Evolutionary conservation across 2,113 vertebrate species (phyloP), one percentile per base, ranked within the genome.

Genomic region (Maccullochella peelii): DNA sequence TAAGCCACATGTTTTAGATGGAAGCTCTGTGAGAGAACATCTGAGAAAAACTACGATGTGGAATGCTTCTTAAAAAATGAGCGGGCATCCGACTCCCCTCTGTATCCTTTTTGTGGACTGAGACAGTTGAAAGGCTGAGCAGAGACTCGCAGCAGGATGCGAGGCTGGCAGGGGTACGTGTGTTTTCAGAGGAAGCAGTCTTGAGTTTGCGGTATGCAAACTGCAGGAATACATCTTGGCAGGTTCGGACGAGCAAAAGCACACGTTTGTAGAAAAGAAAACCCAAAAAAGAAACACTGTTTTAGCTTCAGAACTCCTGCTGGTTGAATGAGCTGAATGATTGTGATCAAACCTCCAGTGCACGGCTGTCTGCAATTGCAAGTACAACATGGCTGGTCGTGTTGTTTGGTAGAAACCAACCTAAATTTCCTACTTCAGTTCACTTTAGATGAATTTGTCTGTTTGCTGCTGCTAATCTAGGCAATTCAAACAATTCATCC

Each of bases 1-100:
- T 27, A 14, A 83, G 71, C 88, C 89, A 88, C 84, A 84, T 90
- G 90, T 85, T 89, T 82, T 49, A 63, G 62, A 89, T 79, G 59
- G 84, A 74, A 73, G 79, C 52, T 33, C 87, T 71, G 79, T 55
- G 69, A 87, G 75, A 87, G 61, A 77, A 79, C 59, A 77, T 84
- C 75, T 66, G 66, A 80, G 58, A 42, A 36, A 69, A 80, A 55
- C 71, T 68, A 59, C 20, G 5, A 79, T 1, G 75, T 76, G 72
- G 86, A 86, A 78, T 73, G 61, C 74, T 59, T 85, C 85, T 70
- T 68, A 52, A 67, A 61, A 88, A 71, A 79, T 6, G 63, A 86
- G 47, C 78, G 27, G 62, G 52, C 62, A 73, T 55, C 40, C 3
- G 27, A 83, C 50, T 86, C 83, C 80, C 58, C 50, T 80, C 23